phyloP scores from a whole-genome alignment of 2,888 invertebrate genomes.

The Aphelenchoides bicaudatus region DNA sequence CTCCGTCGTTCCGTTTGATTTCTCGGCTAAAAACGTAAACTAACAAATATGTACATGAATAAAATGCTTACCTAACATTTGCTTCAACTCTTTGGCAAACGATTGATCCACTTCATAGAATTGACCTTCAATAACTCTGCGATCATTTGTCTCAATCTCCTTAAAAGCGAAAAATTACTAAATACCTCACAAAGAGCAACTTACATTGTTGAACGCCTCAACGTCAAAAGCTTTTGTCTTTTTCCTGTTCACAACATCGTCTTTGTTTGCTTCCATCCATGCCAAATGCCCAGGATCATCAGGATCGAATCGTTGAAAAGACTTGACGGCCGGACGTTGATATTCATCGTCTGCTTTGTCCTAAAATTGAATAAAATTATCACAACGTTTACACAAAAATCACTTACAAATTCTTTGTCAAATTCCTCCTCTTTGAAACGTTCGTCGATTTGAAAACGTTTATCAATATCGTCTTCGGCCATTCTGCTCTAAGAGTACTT shows the following conservation, averaged over 20 bases:
- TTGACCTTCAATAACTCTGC: conserved; percentile 25
- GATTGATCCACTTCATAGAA: conserved; percentile 40
- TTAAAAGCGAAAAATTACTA: not conserved
- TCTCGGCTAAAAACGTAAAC: conserved; percentile 33
- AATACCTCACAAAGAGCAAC: not conserved
- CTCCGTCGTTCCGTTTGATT: conserved; percentile 38
- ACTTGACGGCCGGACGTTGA: conserved; percentile 22
- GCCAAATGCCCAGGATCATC: conserved; percentile 45
- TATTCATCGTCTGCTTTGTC: too few species aligned
- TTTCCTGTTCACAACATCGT: not conserved
- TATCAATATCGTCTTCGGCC: too few species aligned
- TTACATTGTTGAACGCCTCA: conserved; percentile 14
- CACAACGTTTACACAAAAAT: too few species aligned
- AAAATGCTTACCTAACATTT: conserved; percentile 25
- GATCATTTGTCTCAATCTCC: conserved; percentile 20
- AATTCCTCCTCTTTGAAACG: too few species aligned
- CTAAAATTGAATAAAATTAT: too few species aligned
- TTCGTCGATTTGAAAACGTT: too few species aligned
- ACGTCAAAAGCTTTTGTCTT: conserved; percentile 7
- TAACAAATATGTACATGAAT: conserved; percentile 8
- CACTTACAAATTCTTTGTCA: too few species aligned
- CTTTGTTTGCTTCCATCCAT: conserved; percentile 40
- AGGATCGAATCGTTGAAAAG: conserved; percentile 44
- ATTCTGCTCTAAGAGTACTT: too few species aligned
- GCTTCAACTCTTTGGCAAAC: conserved; percentile 38